Evolutionary conservation across 1,140 invertebrate genomes (phyloP), one percentile per base, ranked within the genome.

Genomic region (Tribolium castaneum): DNA sequence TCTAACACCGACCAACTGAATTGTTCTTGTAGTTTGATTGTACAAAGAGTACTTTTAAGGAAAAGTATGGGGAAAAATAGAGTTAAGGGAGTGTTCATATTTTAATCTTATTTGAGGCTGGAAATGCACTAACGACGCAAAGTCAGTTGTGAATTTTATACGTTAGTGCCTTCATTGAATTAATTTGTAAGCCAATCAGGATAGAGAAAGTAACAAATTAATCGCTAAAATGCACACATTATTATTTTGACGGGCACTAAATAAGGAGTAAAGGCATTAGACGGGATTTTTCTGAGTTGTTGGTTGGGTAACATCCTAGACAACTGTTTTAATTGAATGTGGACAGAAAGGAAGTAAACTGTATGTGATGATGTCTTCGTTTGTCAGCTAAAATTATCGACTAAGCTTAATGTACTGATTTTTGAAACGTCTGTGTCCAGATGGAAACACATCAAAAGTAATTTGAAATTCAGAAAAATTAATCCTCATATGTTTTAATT

Each of bases 1-100:
- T 95, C 93, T 82, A 95, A 78, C n/a, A 89, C 87, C 50, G 90
- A 93, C 94, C 94, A 95, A 14, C 90, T 90, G 75, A 91, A 95
- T 62, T 90, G 87, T 82, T 94, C 93, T 75, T 93, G 89, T 1
- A 94, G 86, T 80, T 90, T 91, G 1, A 39, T 6, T 56, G 59
- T 66, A 30, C 30, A 59, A 12, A 5, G 1, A 12, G 30, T 13
- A 3, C 14, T 62, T 62, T 62, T 62, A 2, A 66, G 3, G 13
- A 66, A 66, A 39, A 66, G n/a, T 59, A 66, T 10, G n/a, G 6
- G 9, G n/a, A 66, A 5, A 66, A 66, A 35, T 16, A 19, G 22
- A 25, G 25, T 19, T 19, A 19, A 19, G 25, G 25, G 25, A 30
- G 5, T 30, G 25, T 30, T 30, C 25, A 30, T 30, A 30, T 30